These are phyloP conservation scores for Parnassius orleans DNA, from an alignment of 2,888 invertebrate species.

Conservation along the genomic window DNA sequence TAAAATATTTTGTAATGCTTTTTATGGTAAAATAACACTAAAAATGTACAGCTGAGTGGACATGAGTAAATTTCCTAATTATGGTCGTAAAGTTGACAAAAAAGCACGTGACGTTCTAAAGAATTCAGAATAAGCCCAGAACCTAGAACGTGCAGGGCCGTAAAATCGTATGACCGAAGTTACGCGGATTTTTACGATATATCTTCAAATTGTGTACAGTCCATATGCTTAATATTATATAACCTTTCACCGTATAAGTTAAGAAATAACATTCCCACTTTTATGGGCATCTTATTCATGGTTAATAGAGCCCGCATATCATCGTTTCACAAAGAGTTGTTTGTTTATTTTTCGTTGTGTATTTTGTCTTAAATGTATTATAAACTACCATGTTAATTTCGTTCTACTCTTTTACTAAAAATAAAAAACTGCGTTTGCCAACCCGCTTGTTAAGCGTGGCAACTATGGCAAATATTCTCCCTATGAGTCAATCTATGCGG, in stretches of 20 bases:
- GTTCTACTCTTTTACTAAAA: no score
- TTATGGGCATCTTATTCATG: slow-evolving; percentile 24
- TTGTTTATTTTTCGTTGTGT: slow-evolving; percentile 6
- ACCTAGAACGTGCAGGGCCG: slow-evolving; percentile 29
- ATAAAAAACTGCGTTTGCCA: no score
- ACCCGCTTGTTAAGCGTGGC: no score
- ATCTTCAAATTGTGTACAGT: slow-evolving; percentile 44
- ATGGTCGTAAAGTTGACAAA: slow-evolving; percentile 30
- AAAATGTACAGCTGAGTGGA: neutral
- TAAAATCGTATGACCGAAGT: slow-evolving; percentile 56
- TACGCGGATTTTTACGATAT: slow-evolving; percentile 55
- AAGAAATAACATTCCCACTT: slow-evolving; percentile 8
- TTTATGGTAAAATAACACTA: no score
- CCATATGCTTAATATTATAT: slow-evolving; percentile 40
- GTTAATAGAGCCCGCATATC: slow-evolving; percentile 16
- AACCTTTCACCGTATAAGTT: slow-evolving; percentile 15
- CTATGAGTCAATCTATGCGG: no score
- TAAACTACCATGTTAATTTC: no score
- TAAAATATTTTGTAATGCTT: no score
- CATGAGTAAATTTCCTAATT: slow-evolving; percentile 25
- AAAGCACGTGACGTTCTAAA: slow-evolving; percentile 44
- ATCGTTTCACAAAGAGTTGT: slow-evolving; percentile 17
- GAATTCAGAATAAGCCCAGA: slow-evolving; percentile 42
- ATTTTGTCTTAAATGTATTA: neutral
- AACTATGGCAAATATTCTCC: no score